Evolutionary conservation across 1,140 invertebrate genomes (phyloP), one percentile per base, ranked within the genome.

Genomic region (Lepidurus arcticus): DNA sequence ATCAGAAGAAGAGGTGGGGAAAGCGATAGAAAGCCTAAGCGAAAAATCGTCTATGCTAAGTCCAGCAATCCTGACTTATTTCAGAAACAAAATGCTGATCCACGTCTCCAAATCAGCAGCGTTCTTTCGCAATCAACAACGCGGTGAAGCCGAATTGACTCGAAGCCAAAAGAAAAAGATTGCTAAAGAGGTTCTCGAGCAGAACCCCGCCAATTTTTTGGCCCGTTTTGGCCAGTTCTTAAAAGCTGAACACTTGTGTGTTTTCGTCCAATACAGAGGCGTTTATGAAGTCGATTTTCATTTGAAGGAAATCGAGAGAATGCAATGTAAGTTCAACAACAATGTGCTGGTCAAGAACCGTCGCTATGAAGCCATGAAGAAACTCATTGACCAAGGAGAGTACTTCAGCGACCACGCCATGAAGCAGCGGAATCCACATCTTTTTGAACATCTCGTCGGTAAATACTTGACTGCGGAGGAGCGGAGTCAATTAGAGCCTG

Each of bases 351-450:
- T 91, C 0, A 93, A 90, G 84, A 96, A 97, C 85, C 86, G 93
- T 81, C 87, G 95, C 74, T 97, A 90, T 84, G 88, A 91, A 83
- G 95, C 94, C 10, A 86, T 97, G 82, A 90, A 93, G 81, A 87
- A 90, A 81, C 84, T 98, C 65, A 86, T 93, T 65, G 83, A 86
- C 34, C 88, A 91, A 78, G 88, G 91, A 53, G 87, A 89, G 42
- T 97, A 97, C 85, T 98, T 98, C 82, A 93, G 91, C 84, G 94
- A 97, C 84, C 89, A 89, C 79, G 93, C 95, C 88, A 98, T 98
- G 95, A 94, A 94, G 89, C 91, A 90, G 81, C 85, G 96, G 80
- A 94, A 95, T 85, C 95, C 95, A 1, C 87, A 94, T 76, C 84
- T 97, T 0, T 98, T 94, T 86, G 93, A 97, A 76, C 91, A 96